These are phyloP conservation scores for Thomomys bottae DNA, from an alignment of 2,113 vertebrate genomes.

Conservation along the genomic window DNA sequence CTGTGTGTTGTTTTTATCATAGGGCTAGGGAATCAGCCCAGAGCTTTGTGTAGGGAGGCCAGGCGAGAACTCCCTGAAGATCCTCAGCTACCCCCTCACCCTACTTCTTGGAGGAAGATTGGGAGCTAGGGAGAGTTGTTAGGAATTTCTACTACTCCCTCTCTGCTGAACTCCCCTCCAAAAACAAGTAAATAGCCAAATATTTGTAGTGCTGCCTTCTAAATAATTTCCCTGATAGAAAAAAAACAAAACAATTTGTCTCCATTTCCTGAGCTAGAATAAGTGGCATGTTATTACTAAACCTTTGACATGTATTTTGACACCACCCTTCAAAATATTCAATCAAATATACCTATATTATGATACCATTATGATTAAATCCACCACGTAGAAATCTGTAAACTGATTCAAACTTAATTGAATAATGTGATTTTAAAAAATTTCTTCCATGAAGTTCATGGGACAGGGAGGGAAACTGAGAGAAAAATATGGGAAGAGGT, in stretches of 20 bases:
- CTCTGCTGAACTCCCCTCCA: not conserved
- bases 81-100: not conserved
- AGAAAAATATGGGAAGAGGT: too few species aligned
- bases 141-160: slow-evolving; percentile 45
- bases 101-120: not conserved
- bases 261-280: slow-evolving; percentile 40
- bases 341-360: not conserved
- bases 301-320: not conserved
- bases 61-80: too few species aligned
- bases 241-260: slow-evolving; percentile 20
- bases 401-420: slow-evolving; percentile 5
- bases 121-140: not conserved
- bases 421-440: not conserved
- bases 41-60: not conserved
- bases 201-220: slow-evolving; percentile 42
- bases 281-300: not conserved
- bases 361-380: not conserved
- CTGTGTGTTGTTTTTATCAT: not conserved
- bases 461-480: too few species aligned
- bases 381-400: not conserved
- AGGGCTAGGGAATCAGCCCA: not conserved
- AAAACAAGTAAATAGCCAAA: not conserved
- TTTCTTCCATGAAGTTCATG: too few species aligned
- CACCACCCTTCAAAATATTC: not conserved
- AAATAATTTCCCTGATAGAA: slow-evolving; percentile 27